Conservation (phyloP, 2,888 invertebrate genomes). For the Hymenopus coronatus region DNA sequence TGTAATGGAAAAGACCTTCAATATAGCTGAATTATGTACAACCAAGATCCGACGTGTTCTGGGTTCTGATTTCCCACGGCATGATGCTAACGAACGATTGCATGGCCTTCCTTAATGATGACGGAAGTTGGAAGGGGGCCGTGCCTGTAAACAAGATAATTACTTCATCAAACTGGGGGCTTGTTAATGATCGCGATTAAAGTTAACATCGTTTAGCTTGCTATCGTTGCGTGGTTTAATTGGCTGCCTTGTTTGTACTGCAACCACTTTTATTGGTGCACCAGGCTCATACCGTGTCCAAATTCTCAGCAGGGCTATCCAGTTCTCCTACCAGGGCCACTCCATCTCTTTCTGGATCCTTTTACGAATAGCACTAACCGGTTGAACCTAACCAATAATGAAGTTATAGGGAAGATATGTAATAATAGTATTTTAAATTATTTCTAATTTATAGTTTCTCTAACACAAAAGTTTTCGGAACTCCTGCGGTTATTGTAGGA, state of each 20-base stretch:
- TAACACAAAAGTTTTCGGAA: too few relatives aligned
- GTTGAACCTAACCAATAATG: too few relatives aligned
- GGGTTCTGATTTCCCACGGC: neutral
- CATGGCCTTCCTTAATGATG: neutral
- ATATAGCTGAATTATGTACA: too few relatives aligned
- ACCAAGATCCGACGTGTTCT: too few relatives aligned
- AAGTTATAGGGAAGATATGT: too few relatives aligned
- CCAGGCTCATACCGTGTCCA: neutral
- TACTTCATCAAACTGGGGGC: constrained; percentile 27
- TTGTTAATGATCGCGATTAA: constrained; percentile 30
- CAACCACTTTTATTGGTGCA: neutral
- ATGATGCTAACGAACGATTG: neutral
- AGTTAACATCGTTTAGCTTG: constrained; percentile 29
- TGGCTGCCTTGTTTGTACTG: neutral
- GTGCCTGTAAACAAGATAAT: constrained; percentile 30
- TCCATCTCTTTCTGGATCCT: too few relatives aligned
- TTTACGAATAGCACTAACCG: too few relatives aligned
- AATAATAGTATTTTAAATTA: too few relatives aligned
- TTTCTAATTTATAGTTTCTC: too few relatives aligned
- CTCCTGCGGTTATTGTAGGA: too few relatives aligned
- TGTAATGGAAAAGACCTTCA: too few relatives aligned
- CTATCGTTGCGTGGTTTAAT: neutral
- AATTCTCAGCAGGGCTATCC: neutral
- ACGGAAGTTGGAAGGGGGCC: neutral
- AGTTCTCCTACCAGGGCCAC: neutral